Conservation (phyloP, 2,888 invertebrate genomes). For the Terebella lapidaria region DNA sequence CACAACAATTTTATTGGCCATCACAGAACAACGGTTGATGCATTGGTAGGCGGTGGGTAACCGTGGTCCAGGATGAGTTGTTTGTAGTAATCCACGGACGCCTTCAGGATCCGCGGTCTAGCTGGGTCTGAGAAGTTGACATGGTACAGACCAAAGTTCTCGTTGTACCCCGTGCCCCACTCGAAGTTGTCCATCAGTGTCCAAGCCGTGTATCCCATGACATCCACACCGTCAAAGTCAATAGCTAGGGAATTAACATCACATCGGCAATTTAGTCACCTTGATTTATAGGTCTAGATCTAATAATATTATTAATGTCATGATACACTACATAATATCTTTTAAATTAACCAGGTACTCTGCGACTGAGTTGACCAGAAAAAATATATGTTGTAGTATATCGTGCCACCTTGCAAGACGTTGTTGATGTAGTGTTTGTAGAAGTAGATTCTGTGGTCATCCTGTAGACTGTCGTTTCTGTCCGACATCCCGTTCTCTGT, state of each 20-base stretch:
- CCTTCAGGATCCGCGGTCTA: constrained; percentile 65
- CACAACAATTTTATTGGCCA: too few relatives aligned
- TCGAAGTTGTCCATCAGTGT: constrained; percentile 76
- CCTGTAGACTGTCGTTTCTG: constrained; percentile 29
- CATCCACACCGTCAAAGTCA: constrained; percentile 30
- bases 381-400: too few relatives aligned
- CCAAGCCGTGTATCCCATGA: constrained; percentile 68
- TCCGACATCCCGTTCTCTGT: constrained; percentile 33
- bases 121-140: constrained; percentile 67
- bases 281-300: too few relatives aligned
- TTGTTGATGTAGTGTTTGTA: constrained; percentile 43
- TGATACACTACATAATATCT: too few relatives aligned
- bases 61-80: constrained; percentile 29
- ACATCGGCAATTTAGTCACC: too few relatives aligned
- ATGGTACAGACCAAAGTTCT: constrained; percentile 64
- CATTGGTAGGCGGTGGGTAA: constrained; percentile 9
- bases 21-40: too few relatives aligned
- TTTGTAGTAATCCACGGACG: constrained; percentile 55
- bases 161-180: constrained; percentile 72
- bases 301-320: too few relatives aligned
- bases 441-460: constrained; percentile 37
- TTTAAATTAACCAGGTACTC: too few relatives aligned
- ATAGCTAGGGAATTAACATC: constrained; percentile 18
- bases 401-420: constrained; percentile 50
- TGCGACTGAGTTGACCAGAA: too few relatives aligned